Evolutionary conservation across 2,113 vertebrate species (phyloP).

Genomic region (Fregetta grallaria): DNA sequence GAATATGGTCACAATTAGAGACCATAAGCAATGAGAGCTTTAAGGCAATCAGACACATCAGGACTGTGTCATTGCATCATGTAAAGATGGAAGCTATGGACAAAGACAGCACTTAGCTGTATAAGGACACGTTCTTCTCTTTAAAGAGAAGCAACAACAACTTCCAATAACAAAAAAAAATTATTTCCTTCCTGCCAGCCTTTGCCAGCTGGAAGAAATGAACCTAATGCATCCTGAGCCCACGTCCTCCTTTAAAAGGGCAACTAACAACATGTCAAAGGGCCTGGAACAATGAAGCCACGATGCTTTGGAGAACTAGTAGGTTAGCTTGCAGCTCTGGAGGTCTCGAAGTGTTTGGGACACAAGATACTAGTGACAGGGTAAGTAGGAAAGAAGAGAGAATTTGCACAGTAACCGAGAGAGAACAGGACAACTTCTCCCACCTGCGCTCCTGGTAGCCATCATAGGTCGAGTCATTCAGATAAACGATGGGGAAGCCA

Average conservation of each 20-base stretch:
- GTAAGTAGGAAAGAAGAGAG: neutral
- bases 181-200: neutral
- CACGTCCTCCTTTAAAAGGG: neutral
- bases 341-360: neutral
- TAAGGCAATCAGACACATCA: neutral
- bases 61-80: neutral
- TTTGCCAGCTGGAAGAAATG: neutral
- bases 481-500: slow-evolving; percentile 75
- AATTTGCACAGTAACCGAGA: neutral
- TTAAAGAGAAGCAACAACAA: neutral
- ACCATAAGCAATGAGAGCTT: neutral
- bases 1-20: neutral
- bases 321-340: neutral
- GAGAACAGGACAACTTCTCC: neutral
- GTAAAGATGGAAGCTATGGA: neutral
- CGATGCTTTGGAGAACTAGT: neutral
- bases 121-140: neutral
- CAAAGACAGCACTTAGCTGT: neutral
- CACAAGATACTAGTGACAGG: neutral
- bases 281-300: neutral
- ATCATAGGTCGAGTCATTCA: slow-evolving; percentile 92
- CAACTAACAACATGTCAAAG: neutral
- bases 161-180: neutral
- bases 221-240: neutral
- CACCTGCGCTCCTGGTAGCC: slow-evolving; percentile 81